Evolutionary conservation across 2,888 invertebrate species (phyloP).

Genomic region (Agapetus fuscipes): DNA sequence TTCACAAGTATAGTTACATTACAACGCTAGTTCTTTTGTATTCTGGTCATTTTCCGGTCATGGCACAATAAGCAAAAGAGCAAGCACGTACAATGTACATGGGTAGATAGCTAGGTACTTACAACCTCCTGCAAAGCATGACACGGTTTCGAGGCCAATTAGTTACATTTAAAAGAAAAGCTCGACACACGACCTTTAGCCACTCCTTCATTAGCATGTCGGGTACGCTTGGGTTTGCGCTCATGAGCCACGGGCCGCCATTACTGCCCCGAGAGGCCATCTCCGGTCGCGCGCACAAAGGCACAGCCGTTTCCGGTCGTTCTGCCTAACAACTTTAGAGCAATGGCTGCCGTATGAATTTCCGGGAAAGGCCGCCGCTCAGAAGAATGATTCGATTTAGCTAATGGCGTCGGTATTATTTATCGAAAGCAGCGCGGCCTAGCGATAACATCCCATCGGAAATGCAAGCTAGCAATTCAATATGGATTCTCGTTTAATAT

Average conservation of each 20-base stretch:
- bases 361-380: conserved; percentile 2
- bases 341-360: conserved; percentile 6
- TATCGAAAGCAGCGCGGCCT: conserved; percentile 1
- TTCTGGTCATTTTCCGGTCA: too few relatives aligned
- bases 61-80: too few relatives aligned
- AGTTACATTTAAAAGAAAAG: conserved; percentile 3
- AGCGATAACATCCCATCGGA: too few relatives aligned
- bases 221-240: neutral
- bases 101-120: too few relatives aligned
- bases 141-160: conserved; percentile 5
- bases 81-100: too few relatives aligned
- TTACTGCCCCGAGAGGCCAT: conserved; percentile 11
- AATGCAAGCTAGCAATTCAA: too few relatives aligned
- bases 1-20: too few relatives aligned
- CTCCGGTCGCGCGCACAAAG: conserved; percentile 11
- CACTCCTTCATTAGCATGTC: neutral
- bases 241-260: conserved; percentile 1
- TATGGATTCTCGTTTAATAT: too few relatives aligned
- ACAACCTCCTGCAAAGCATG: too few relatives aligned
- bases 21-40: too few relatives aligned
- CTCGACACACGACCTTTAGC: conserved; percentile 1
- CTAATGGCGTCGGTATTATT: conserved; percentile 3
- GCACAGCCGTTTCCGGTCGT: conserved; percentile 7
- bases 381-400: conserved; percentile 6
- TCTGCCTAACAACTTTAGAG: conserved; percentile 4